Evolutionary conservation across 2,797 vertebrate species (phyloP).

Genomic region (Anableps anableps): DNA sequence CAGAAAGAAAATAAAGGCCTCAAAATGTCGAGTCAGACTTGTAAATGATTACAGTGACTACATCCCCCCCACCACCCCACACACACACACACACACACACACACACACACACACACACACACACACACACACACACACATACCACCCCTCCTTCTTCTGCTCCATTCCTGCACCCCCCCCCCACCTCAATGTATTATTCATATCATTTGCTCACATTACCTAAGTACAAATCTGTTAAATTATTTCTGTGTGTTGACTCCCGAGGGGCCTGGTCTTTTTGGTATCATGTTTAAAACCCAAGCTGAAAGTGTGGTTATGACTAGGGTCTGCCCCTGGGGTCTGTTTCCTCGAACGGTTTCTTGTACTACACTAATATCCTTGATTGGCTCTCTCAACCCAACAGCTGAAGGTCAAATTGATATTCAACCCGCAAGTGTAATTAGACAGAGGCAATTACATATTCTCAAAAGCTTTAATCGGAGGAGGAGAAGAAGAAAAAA

Average conservation of each 20-base stretch:
- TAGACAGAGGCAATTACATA: constrained; percentile 84
- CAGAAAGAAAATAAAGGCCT: constrained; percentile 40
- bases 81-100: constrained; percentile 1
- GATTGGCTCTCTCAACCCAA: constrained; percentile 90
- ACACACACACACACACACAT: constrained; percentile 5
- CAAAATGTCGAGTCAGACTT: constrained; percentile 74
- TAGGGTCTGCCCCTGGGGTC: constrained; percentile 85
- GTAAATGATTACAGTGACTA: constrained; percentile 66
- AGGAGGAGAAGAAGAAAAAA: constrained; percentile 61
- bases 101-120: constrained; percentile 5
- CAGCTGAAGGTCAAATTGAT: constrained; percentile 93
- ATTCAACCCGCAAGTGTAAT: constrained; percentile 88
- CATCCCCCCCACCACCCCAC: constrained; percentile 24
- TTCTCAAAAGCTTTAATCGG: constrained; percentile 82
- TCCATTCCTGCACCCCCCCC: constrained; percentile 46
- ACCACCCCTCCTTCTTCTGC: constrained; percentile 42
- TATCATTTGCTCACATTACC: constrained; percentile 82
- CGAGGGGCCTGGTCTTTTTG: constrained; percentile 73
- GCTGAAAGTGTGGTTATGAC: constrained; percentile 85
- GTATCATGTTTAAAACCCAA: constrained; percentile 84
- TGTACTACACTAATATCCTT: constrained; percentile 87
- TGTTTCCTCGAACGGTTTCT: constrained; percentile 84
- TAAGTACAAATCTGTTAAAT: constrained; percentile 84
- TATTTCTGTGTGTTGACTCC: constrained; percentile 80
- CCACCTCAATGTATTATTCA: constrained; percentile 77